These are phyloP conservation scores for Osmerus eperlanus DNA, from an alignment of 2,113 vertebrate genomes.

Conservation along the genomic window DNA sequence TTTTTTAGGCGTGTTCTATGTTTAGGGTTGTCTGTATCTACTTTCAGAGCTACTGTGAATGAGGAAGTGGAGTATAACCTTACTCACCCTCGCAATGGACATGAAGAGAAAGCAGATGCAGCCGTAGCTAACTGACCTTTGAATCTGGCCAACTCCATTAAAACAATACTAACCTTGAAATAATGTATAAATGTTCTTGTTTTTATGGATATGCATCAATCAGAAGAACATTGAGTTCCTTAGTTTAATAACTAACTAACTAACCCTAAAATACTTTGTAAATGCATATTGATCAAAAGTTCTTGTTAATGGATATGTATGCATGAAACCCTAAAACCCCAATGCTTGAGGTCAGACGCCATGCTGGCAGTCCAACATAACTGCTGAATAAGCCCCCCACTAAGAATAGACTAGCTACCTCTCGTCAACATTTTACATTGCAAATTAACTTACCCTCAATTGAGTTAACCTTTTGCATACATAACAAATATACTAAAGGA, in stretches of 20 bases:
- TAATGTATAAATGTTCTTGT: too few relatives aligned
- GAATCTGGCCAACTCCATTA: not conserved
- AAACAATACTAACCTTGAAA: too few relatives aligned
- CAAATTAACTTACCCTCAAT: not conserved
- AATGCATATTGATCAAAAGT: too few relatives aligned
- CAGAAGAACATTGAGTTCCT: too few relatives aligned
- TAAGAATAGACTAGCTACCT: conserved; percentile 7
- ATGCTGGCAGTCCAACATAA: not conserved
- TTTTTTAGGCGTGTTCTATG: conserved; percentile 51
- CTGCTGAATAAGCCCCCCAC: not conserved
- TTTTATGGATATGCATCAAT: too few relatives aligned
- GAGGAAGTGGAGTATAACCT: conserved; percentile 32
- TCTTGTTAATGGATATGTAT: not conserved
- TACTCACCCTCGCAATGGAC: conserved; percentile 16
- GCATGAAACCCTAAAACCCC: not conserved
- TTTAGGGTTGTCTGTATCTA: conserved; percentile 43
- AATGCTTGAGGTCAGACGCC: not conserved
- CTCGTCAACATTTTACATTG: not conserved
- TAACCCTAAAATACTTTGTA: too few relatives aligned
- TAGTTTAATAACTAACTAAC: too few relatives aligned
- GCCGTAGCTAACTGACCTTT: not conserved
- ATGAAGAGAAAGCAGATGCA: not conserved
- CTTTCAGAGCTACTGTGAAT: conserved; percentile 15
- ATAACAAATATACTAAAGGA: not conserved
- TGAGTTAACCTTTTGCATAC: not conserved